Evolutionary conservation across 2,888 invertebrate genomes (phyloP), one percentile per base, ranked within the genome.

Genomic region (Lithophane socia): DNA sequence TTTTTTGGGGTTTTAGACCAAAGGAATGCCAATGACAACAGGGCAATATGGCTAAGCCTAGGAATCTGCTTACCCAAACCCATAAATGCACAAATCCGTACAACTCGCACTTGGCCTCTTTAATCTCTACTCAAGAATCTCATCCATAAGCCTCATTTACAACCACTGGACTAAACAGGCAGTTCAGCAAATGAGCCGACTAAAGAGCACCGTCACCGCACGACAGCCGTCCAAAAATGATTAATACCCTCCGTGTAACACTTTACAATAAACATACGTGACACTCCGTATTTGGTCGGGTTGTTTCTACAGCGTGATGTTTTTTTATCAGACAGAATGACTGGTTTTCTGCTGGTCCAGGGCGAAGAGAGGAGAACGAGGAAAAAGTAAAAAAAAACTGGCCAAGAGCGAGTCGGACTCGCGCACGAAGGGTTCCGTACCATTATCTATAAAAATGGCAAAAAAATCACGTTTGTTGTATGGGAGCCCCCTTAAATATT

Each of bases 221-320:
- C 85, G 89, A 92, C 89, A 88, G 75, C 75, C 91, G 86, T 85
- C 90, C 87, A 86, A 82, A 87, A 85, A 84, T 90, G 87, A 91
- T 92, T 87, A 87, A 91, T 91, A 87, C 77, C 78, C 80, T 67
- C 73, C 67, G 61, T 80, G 81, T 77, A 75, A 77, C 78, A 83
- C 79, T 80, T 77, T 61, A 82, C 82, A 83, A 85, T 79, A 68
- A 37, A 64, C 69, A 82, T 76, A 87, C 91, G 91, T 90, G 91
- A 90, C 89, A 73, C 66, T 77, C 92, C 91, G 37, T 91, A 90
- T 91, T 90, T 89, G 91, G 91, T 65, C 37, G 80, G 73, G 70
- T 83, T 82, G 74, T 74, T 52, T 75, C 61, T 89, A 91, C 87
- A 85, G 86, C 49, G 3, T 84, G 90, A 44, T 84, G 56, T 70